phyloP scores from a whole-genome alignment of 2,113 vertebrate genomes.

The Cynocephalus volans region DNA sequence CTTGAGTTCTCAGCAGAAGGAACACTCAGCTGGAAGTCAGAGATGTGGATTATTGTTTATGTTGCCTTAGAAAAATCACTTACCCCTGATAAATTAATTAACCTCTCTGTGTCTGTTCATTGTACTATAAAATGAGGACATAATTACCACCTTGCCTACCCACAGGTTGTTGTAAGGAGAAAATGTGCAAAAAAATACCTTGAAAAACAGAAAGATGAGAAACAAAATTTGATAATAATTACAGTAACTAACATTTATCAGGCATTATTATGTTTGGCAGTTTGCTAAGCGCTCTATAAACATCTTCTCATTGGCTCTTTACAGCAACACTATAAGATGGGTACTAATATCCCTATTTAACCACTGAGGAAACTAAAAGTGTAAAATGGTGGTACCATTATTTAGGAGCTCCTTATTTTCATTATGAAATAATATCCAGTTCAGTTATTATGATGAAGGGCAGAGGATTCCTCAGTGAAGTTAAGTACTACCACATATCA shows the following conservation, averaged over 20 bases:
- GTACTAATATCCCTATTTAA: neutral
- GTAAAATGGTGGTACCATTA: neutral
- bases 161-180: conserved; percentile 32
- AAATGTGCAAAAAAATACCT: neutral
- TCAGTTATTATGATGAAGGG: neutral
- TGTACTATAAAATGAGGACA: neutral
- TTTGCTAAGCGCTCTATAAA: conserved; percentile 47
- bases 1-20: conserved; percentile 4
- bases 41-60: neutral
- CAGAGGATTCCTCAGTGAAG: conserved; percentile 40
- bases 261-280: neutral
- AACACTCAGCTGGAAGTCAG: neutral
- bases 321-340: neutral
- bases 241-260: neutral
- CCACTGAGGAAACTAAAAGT: neutral
- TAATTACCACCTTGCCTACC: neutral
- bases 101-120: neutral
- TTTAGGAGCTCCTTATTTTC: conserved; percentile 19
- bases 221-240: conserved; percentile 43
- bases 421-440: neutral
- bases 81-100: neutral
- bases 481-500: neutral
- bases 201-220: conserved; percentile 43
- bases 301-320: neutral
- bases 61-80: neutral